phyloP scores from a whole-genome alignment of 2,797 vertebrate species.

The Acridotheres tristis region DNA sequence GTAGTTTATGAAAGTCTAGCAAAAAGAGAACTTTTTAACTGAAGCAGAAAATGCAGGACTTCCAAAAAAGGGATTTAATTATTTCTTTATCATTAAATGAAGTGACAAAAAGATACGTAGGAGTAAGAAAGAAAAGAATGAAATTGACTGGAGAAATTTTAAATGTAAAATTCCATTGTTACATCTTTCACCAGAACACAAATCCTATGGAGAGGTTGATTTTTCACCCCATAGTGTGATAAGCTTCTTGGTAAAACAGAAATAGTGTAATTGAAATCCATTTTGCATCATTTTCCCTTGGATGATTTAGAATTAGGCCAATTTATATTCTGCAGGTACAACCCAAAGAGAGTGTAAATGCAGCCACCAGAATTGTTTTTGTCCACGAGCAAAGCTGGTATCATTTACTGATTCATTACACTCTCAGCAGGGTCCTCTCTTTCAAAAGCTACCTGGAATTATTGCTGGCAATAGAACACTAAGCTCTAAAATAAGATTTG shows the following conservation, averaged over 20 bases:
- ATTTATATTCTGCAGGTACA: constrained; percentile 64
- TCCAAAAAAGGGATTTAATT: background rate
- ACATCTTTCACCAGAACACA: background rate
- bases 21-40: background rate
- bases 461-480: background rate
- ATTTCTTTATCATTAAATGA: background rate
- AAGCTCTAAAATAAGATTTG: constrained; percentile 44
- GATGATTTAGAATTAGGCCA: constrained; percentile 72
- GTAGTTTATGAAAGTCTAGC: background rate
- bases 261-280: constrained; percentile 63
- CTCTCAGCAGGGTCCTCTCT: constrained; percentile 67
- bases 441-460: constrained; percentile 67
- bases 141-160: background rate
- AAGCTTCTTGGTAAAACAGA: constrained; percentile 52
- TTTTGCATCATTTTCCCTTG: constrained; percentile 58
- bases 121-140: background rate
- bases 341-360: constrained; percentile 37
- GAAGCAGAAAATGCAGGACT: background rate
- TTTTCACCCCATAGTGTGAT: constrained; percentile 3
- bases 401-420: constrained; percentile 78
- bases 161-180: constrained; percentile 11
- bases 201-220: background rate
- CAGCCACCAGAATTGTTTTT: constrained; percentile 45
- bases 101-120: background rate
- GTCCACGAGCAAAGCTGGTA: constrained; percentile 45